Evolutionary conservation across 2,888 invertebrate species (phyloP).

Genomic region (Lepidochrysops patricia): DNA sequence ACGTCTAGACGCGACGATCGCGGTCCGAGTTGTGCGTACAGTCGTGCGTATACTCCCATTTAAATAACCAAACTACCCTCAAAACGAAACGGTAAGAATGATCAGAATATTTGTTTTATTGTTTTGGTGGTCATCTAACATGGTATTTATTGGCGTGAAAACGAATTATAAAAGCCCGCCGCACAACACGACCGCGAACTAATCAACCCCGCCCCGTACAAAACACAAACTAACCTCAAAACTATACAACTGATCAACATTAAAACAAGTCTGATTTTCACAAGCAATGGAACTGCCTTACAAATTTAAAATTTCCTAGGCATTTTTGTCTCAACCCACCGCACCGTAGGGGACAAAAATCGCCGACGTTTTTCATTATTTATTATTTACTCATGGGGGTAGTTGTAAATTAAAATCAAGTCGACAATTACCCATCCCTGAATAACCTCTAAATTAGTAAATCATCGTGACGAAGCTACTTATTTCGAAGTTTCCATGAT

Average conservation of each 20-base stretch:
- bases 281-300: slow-evolving; percentile 23
- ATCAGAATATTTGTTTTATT: no score
- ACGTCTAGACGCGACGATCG: slow-evolving; percentile 11
- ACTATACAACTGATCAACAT: slow-evolving; percentile 52
- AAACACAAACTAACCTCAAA: slow-evolving; percentile 54
- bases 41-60: background rate
- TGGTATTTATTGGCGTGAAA: background rate
- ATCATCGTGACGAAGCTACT: background rate
- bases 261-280: slow-evolving; percentile 15
- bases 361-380: background rate
- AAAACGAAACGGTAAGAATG: slow-evolving; percentile 3
- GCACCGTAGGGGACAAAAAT: background rate
- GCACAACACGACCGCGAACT: slow-evolving; percentile 23
- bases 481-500: background rate
- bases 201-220: slow-evolving; percentile 63
- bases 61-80: background rate
- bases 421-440: background rate
- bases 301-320: slow-evolving; percentile 16
- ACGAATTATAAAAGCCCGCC: slow-evolving; percentile 20
- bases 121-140: no score
- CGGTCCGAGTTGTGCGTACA: background rate
- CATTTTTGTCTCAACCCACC: background rate
- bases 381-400: background rate
- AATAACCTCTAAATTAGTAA: background rate
- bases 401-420: background rate